Evolutionary conservation across 2,797 vertebrate species (phyloP).

Genomic region (Brotula barbata): DNA sequence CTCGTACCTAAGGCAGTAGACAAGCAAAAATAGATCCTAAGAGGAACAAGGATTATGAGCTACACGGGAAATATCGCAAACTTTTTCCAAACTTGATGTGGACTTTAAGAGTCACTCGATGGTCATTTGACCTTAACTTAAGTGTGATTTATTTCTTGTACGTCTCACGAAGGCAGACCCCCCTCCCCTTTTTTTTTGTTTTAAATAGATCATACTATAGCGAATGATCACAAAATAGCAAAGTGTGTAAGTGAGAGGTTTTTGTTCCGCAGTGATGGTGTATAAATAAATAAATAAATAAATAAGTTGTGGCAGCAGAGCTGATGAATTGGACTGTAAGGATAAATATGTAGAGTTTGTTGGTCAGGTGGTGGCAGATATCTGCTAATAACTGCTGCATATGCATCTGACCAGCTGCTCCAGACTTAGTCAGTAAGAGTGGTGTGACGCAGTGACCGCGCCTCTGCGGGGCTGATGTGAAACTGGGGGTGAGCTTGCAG

Average conservation of each 20-base stretch:
- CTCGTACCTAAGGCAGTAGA: neutral
- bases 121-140: neutral
- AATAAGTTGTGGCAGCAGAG: neutral
- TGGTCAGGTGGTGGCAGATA: constrained; percentile 23
- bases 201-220: neutral
- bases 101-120: neutral
- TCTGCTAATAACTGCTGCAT: constrained; percentile 1
- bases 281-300: no score
- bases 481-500: constrained; percentile 30
- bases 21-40: no score
- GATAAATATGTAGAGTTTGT: neutral
- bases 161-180: neutral
- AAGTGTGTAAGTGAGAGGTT: no score
- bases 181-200: neutral
- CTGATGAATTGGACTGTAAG: neutral
- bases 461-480: constrained; percentile 40
- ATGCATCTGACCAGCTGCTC: neutral
- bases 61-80: constrained; percentile 22
- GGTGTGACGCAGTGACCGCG: constrained; percentile 42
- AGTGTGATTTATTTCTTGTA: neutral
- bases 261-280: no score
- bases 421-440: constrained; percentile 30
- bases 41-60: neutral
- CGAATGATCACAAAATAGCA: neutral
- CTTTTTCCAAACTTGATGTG: constrained; percentile 14